Percentiles rank a stretch among this genome's conserved stretches.
phyloP scores from a whole-genome alignment of 2,113 vertebrate genomes.

The Antechinus flavipes region DNA sequence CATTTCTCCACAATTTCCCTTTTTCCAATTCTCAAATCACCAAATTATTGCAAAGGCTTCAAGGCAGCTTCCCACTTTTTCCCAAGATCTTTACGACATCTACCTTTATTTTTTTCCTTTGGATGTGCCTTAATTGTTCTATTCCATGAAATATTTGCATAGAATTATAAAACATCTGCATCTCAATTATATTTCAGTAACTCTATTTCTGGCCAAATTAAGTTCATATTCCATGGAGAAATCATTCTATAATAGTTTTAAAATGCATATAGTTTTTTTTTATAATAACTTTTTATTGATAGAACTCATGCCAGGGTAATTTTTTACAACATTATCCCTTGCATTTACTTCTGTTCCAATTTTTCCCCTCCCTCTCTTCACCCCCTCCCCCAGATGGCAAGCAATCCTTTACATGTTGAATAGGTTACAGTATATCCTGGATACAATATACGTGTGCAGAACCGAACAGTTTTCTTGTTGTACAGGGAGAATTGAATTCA shows the following conservation, averaged over 20 bases:
- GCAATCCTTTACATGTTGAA: too few species aligned
- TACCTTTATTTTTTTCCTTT: not conserved
- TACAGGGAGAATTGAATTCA: too few species aligned
- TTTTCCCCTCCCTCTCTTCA: too few species aligned
- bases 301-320: too few species aligned
- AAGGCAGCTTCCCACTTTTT: not conserved
- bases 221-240: not conserved
- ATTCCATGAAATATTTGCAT: not conserved
- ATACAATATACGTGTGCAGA: too few species aligned
- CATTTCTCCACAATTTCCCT: not conserved
- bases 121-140: not conserved
- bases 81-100: not conserved
- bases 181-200: not conserved
- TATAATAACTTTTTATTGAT: too few species aligned
- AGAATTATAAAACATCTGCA: not conserved
- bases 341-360: too few species aligned
- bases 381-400: too few species aligned
- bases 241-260: not conserved
- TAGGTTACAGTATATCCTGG: too few species aligned
- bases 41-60: not conserved
- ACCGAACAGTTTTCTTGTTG: too few species aligned
- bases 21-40: not conserved
- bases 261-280: not conserved
- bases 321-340: too few species aligned
- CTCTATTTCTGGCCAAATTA: not conserved